Base-by-base conservation (phyloP, 2,888 invertebrate species). In the Caenorhabditis becei region DNA sequence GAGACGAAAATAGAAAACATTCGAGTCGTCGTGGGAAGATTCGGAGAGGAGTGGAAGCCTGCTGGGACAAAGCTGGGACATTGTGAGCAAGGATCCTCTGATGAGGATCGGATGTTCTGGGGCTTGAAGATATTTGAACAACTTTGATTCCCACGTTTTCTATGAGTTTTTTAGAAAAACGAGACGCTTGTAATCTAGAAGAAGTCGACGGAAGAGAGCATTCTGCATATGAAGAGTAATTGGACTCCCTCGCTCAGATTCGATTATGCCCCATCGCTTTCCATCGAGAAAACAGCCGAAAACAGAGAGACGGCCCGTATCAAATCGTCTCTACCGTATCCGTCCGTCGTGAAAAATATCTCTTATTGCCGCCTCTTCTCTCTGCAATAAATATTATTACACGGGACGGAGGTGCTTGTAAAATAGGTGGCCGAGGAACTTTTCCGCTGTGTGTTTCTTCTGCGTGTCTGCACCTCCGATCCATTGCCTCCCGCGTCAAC, bases 361-460 rank as follows among this genome's bases (percentile, higher is more conserved):
- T 18, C 16, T n/a, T 20, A 49, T 18, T 53, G 16, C 41, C 41
- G 7, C 41, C 41, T 14, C 23, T 2, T 35, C 56, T 23, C 18
- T 37, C 58, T 58, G 58, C 58, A 58, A 58, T 58, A 58, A 35
- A 58, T 58, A 58, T 58, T 35, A 35, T 58, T 35, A 58, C 58
- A 49, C 49, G 58, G 20, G n/a, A 58, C 35, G 11, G 35, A 35
- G 58, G 35, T 35, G 58, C 58, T 58, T 58, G 58, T 58, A 58
- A 35, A 54, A 54, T 54, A 28, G 54, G 54, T 54, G 54, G 54
- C 54, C 26, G 54, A n/a, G 26, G 54, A 61, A 70, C 70, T 70
- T 71, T 56, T 54, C 53, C 49, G 37, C 37, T 10, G 41, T 41
- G 51, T 47, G 32, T 54, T 54, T 47, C 37, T 63, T 32, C 26